Evolutionary conservation across 2,113 vertebrate species (phyloP).

Genomic region (Chiloscyllium plagiosum): DNA sequence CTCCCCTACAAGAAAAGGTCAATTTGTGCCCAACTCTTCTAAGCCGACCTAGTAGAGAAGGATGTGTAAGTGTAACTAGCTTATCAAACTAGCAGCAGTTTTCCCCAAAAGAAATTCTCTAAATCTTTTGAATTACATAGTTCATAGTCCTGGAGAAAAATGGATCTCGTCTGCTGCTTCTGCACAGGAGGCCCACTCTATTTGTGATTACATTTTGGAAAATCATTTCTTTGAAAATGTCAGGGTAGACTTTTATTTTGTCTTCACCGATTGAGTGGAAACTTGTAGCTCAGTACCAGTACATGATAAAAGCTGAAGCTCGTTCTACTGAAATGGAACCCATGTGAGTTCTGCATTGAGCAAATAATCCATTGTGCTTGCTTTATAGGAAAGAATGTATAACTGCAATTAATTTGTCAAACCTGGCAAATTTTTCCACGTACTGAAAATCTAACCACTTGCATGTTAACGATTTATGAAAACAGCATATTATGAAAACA

Average conservation of each 20-base stretch:
- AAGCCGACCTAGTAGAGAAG: neutral
- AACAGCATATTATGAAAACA: neutral
- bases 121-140: neutral
- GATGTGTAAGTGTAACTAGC: neutral
- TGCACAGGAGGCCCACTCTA: neutral
- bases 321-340: neutral
- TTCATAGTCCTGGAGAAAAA: neutral
- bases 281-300: neutral
- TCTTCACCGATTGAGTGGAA: neutral
- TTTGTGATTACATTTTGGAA: neutral
- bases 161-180: neutral
- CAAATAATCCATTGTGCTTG: neutral
- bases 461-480: neutral
- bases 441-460: neutral
- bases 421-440: neutral
- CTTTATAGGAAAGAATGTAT: neutral
- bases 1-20: neutral
- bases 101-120: neutral
- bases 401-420: conserved; percentile 9
- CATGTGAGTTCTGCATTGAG: neutral
- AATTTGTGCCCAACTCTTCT: neutral
- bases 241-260: neutral
- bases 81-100: neutral
- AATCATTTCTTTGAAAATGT: neutral
- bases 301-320: neutral